phyloP scores from a whole-genome alignment of 2,797 vertebrate species.

The Vespertilio murinus region DNA sequence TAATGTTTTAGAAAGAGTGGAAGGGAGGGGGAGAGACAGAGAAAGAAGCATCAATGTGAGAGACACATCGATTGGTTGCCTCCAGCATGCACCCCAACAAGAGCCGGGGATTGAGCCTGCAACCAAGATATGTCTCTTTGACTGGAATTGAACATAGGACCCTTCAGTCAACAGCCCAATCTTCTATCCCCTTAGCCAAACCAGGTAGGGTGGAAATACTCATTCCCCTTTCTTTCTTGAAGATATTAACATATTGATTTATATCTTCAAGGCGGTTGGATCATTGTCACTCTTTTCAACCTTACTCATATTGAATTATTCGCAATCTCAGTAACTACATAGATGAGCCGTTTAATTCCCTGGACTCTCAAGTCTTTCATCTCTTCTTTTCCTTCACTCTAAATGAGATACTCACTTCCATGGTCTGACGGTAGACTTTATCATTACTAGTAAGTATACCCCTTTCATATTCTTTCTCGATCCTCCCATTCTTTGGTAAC shows the following conservation, averaged over 20 bases:
- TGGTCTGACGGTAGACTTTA: neutral
- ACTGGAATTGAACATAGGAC: no score
- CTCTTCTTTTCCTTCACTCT: neutral
- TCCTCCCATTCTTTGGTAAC: neutral
- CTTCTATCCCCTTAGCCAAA: no score
- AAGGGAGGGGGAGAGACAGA: no score
- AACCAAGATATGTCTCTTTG: no score
- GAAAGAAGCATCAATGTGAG: no score
- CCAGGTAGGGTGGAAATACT: neutral
- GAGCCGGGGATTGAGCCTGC: no score
- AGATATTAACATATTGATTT: neutral
- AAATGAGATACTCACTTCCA: neutral
- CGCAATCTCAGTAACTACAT: neutral
- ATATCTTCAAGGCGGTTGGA: neutral
- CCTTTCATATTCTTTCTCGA: neutral
- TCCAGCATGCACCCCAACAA: no score
- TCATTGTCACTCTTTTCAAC: neutral
- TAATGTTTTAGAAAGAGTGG: no score
- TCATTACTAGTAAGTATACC: neutral
- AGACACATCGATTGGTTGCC: no score
- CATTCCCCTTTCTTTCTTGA: neutral
- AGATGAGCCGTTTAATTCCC: neutral
- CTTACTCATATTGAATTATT: neutral
- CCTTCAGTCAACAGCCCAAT: no score
- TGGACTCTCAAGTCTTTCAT: neutral